Base-by-base conservation (phyloP, 2,888 invertebrate genomes). In the Tillus elongatus region DNA sequence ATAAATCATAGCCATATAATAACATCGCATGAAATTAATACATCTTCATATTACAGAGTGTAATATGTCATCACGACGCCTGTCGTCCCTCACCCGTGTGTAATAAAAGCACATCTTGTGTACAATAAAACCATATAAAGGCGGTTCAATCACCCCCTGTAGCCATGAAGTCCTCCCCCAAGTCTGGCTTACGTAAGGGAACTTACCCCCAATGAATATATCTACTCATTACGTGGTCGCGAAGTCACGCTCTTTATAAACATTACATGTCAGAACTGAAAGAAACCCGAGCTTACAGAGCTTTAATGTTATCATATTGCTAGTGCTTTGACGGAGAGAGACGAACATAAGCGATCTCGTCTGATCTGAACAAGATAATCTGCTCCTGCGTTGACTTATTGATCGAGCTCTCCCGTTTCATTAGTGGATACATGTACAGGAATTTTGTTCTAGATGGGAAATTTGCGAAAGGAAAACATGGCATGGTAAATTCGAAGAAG, bases 81-180 rank as follows among this genome's bases (percentile, higher is more conserved):
- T n/a, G n/a, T n/a, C n/a, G n/a, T n/a, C n/a, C 6, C 24, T 19
- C 24, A 19, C 24, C 6, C n/a, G 6, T 19, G 6, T 6, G 51
- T 54, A 61, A 61, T 61, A 62, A 61, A 61, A 61, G 58, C 60
- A 56, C 61, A 60, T 60, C 60, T 52, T 52, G 51, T 52, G 48
- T 51, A 48, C 58, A 57, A 61, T 61, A 59, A 61, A 60, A 60
- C 60, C 60, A 54, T 61, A 63, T 63, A 61, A 59, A 40, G 56
- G 54, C 53, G 53, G 55, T 58, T 57, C 54, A 54, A 52, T 57
- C 57, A 41, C 57, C 56, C 56, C 53, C 44, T 37, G 42, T 43
- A 47, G 50, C 46, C 37, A 36, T 41, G 41, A 19, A 30, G 45
- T 50, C 48, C 55, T 44, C 55, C 53, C 54, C 49, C 51, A 42